Base-by-base conservation (phyloP, 2,113 vertebrate species). In the Platanista minor region DNA sequence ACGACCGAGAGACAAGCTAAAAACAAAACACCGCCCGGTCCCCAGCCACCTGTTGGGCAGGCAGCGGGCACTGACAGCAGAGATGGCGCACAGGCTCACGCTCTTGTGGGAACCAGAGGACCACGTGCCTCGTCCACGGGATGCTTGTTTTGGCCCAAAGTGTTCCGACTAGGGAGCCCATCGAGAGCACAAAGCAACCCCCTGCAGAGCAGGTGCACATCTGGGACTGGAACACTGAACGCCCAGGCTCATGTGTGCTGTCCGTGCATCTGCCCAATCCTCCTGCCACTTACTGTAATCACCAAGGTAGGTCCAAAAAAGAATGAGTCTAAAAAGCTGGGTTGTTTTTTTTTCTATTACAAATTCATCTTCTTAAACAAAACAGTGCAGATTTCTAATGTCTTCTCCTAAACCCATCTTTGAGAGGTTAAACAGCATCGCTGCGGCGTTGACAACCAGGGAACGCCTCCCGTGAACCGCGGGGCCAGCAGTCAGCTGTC, bases 141-240 rank as follows among this genome's bases (percentile, higher is more conserved):
- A 39, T 14, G 2, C 23, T 23, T 9, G 39, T 29, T 10, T 8
- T 21, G 62, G 54, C 11, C 31, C 49, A 5, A 14, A 10, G 8
- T 3, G 46, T 11, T 21, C 49, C 3, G 1, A 0, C 4, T 0
- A 5, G 33, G 1, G 25, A 8, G 27, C 9, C 25, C 3, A 1
- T 33, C 1, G 8, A 25, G 8, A 52, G 18, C 1, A 1, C 0
- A 13, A 12, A 1, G 20, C 36, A 23, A 17, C 4, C 8, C 31
- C 36, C 49, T 1, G 39, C 29, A 41, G 31, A 27, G 61, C 11
- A 5, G 36, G 12, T 15, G 29, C 3, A 6, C 14, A 8, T 61
- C 57, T 0, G 13, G 14, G 52, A 15, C 14, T 11, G 39, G 3
- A 41, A 13, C 8, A 9, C 29, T 10, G 29, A 54, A 5, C 29